Base-by-base conservation (phyloP, 2,113 vertebrate species). In the Dasyurus viverrinus region DNA sequence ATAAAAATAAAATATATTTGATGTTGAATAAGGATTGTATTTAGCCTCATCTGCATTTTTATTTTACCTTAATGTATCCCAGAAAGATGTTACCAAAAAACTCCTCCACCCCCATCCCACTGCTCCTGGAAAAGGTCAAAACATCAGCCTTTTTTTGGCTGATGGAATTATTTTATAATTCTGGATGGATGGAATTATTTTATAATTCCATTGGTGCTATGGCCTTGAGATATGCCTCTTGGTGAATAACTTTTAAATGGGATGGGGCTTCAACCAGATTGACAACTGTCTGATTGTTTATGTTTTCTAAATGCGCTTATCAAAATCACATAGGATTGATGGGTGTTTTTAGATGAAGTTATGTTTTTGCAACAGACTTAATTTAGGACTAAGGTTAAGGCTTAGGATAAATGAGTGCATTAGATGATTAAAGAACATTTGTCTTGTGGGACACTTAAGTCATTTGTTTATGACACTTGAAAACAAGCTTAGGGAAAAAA, bases 351-450 rank as follows among this genome's bases (percentile, higher is more conserved):
- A 98, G 98, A 99, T 98, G 98, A 99, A 99, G 99, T 98, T 99
- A 98, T 98, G 98, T 98, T 99, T 98, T 98, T 97, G 98, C 98
- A 98, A 98, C 98, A 98, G 97, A 98, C 98, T 99, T 99, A 99
- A 99, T 99, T 99, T 99, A 99, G 98, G 97, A 98, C 98, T 98
- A 98, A 99, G 99, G 98, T 98, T 99, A 98, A 98, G 92, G 98
- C 98, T 98, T 98, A 98, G 98, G 98, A 99, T 99, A 99, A 99
- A 99, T 99, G 98, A 99, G 98, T 99, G 97, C 99, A 99, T 99
- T 99, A 99, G 99, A 99, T 99, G 99, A 99, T 99, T 99, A 99
- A 99, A 99, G 98, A 98, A 98, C 99, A 99, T 99, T 99, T 98
- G 98, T 99, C 99, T 99, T 99, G 98, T 98, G 95, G 98, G 98